A percentile compares a stretch with the other conserved stretches of the same genome.
Evolutionary conservation across 2,888 invertebrate genomes (phyloP).

Genomic region (Agrilus cyanescens): DNA sequence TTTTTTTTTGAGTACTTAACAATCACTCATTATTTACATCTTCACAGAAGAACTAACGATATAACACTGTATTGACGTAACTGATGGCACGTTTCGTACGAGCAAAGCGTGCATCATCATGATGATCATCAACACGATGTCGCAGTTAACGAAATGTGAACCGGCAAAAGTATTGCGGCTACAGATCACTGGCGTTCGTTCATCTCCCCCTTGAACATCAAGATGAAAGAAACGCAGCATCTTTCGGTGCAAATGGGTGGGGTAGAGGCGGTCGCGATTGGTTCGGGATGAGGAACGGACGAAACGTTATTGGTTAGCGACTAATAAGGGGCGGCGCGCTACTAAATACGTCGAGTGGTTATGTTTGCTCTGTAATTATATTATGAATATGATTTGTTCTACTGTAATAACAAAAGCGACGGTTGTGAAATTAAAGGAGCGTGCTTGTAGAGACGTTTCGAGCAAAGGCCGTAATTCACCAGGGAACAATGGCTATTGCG

Average conservation of each 20-base stretch:
- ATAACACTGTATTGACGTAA: too few species aligned
- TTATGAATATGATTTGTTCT: conserved; percentile 37
- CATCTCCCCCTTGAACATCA: conserved; percentile 17
- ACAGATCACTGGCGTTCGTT: conserved; percentile 11
- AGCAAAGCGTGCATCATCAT: not conserved
- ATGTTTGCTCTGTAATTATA: conserved; percentile 35
- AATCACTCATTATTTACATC: too few species aligned
- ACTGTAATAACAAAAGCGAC: conserved; percentile 34
- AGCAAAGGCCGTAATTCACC: conserved; percentile 33
- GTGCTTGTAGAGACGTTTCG: conserved; percentile 33
- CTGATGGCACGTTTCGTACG: not conserved
- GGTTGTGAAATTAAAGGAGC: conserved; percentile 33
- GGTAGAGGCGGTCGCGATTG: conserved; percentile 19
- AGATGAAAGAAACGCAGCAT: conserved; percentile 19
- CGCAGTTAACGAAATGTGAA: conserved; percentile 22
- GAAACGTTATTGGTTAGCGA: conserved; percentile 10
- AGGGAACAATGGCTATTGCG: conserved; percentile 24
- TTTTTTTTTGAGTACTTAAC: not conserved
- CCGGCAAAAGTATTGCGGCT: conserved; percentile 17
- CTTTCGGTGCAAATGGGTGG: conserved; percentile 16
- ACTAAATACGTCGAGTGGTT: conserved; percentile 19
- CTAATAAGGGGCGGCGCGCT: conserved; percentile 16
- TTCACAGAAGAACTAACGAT: too few species aligned
- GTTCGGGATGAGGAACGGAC: conserved; percentile 9
- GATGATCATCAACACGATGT: conserved; percentile 14